Evolutionary conservation across 92 coral and sea anemone genomes (phyloP).

Genomic region (Siderastrea siderea): DNA sequence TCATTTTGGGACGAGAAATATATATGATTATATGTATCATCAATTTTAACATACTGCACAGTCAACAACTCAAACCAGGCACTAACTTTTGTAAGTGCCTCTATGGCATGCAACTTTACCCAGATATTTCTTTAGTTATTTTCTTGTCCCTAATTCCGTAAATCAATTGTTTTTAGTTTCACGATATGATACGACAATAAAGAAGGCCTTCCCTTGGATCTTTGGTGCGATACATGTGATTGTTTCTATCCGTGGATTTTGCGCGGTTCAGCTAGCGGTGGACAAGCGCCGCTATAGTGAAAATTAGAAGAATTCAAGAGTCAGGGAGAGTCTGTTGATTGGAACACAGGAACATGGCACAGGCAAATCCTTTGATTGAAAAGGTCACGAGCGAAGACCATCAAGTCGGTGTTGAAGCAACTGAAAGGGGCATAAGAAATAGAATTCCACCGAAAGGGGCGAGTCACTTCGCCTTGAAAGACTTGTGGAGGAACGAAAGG

Average conservation of each 20-base stretch:
- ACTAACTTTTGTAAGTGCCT: too few species aligned
- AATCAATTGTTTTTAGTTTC: slow-evolving; percentile 4
- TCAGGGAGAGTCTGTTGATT: slow-evolving; percentile 24
- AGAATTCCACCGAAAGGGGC: slow-evolving; percentile 54
- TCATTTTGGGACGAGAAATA: too few species aligned
- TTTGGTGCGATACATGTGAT: neutral
- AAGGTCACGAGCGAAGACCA: slow-evolving; percentile 26
- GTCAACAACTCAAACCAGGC: too few species aligned
- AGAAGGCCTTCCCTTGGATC: too few species aligned
- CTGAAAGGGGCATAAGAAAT: slow-evolving; percentile 7
- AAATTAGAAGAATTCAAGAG: slow-evolving; percentile 32
- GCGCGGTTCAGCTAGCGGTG: slow-evolving; percentile 16
- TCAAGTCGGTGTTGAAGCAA: slow-evolving; percentile 12
- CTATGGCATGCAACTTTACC: neutral
- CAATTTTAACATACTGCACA: too few species aligned
- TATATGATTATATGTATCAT: too few species aligned
- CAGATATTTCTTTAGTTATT: slow-evolving; percentile 16
- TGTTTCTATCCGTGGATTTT: slow-evolving; percentile 17
- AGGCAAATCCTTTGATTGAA: slow-evolving; percentile 18
- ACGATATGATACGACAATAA: too few species aligned
- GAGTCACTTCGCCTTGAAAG: slow-evolving; percentile 42
- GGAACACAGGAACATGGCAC: slow-evolving; percentile 33
- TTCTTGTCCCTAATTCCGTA: slow-evolving; percentile 14
- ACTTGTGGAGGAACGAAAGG: slow-evolving; percentile 39
- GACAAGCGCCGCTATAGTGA: slow-evolving; percentile 34